Conservation (phyloP, 2,113 vertebrate species). For the Silurus asotus region DNA sequence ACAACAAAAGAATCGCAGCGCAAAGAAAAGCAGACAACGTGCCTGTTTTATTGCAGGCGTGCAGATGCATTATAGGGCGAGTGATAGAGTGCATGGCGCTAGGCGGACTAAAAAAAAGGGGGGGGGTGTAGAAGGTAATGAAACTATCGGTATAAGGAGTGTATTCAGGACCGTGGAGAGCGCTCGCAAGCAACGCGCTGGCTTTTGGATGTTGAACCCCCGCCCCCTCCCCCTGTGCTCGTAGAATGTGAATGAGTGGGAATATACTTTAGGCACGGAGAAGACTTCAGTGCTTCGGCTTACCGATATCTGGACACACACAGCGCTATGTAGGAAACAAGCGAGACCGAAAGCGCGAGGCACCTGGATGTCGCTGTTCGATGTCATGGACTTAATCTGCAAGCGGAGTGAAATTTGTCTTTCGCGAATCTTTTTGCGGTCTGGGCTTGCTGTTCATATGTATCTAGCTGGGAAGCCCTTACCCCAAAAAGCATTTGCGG, state of each 20-base stretch:
- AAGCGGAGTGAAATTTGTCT: conserved; percentile 76
- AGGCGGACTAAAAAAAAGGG: conserved; percentile 50
- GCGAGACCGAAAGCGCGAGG: conserved; percentile 50
- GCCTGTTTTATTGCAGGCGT: conserved; percentile 14
- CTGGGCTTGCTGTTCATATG: conserved; percentile 93
- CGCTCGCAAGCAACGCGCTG: conserved; percentile 65
- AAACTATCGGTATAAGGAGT: conserved; percentile 65
- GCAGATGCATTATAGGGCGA: conserved; percentile 14
- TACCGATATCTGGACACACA: conserved; percentile 58
- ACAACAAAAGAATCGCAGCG: conserved; percentile 32
- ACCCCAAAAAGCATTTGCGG: conserved; percentile 99
- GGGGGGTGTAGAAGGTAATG: conserved; percentile 63
- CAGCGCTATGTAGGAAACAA: conserved; percentile 63
- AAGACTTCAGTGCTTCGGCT: conserved; percentile 55
- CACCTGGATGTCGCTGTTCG: conserved; percentile 56
- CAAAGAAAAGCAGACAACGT: conserved; percentile 15
- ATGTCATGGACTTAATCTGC: conserved; percentile 61
- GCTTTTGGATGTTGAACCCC: conserved; percentile 62
- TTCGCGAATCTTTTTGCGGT: conserved; percentile 94
- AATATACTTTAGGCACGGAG: conserved; percentile 67
- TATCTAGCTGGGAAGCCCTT: conserved; percentile 98
- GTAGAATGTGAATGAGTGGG: conserved; percentile 66
- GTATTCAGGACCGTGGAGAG: conserved; percentile 74
- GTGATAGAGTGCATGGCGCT: conserved; percentile 48
- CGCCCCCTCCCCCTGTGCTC: conserved; percentile 48